phyloP scores from a whole-genome alignment of 2,113 vertebrate species.

The Phyllostomus hastatus region DNA sequence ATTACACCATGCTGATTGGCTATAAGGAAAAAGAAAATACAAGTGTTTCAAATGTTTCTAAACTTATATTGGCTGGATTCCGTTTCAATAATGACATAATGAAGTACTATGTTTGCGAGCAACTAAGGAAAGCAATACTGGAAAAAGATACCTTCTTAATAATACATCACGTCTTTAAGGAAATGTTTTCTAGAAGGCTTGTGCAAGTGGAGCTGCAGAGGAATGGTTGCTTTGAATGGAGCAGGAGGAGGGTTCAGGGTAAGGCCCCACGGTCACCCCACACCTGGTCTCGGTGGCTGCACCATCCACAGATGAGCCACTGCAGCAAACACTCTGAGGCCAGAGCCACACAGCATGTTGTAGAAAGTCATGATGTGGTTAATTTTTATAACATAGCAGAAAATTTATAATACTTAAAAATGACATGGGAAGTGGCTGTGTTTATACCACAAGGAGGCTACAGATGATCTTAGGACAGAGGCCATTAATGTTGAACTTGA shows the following conservation, averaged over 20 bases:
- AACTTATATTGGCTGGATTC: neutral
- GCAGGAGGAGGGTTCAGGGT: neutral
- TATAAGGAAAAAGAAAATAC: neutral
- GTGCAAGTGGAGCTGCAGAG: neutral
- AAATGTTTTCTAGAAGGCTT: neutral
- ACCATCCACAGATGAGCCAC: neutral
- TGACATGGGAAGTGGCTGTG: neutral
- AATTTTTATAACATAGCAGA: neutral
- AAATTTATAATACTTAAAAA: neutral
- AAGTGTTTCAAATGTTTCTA: neutral
- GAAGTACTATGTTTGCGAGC: neutral
- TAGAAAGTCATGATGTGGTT: neutral
- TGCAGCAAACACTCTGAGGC: neutral
- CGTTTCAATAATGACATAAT: conserved; percentile 18
- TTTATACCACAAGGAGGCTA: neutral
- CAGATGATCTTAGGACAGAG: neutral
- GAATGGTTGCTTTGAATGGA: neutral
- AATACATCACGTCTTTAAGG: neutral
- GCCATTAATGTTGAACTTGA: neutral
- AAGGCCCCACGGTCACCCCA: neutral
- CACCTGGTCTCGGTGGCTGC: neutral
- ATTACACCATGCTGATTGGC: neutral
- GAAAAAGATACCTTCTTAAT: conserved; percentile 21
- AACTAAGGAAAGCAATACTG: neutral
- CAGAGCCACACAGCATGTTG: neutral